A percentile compares a stretch with the other conserved stretches of the same genome.
Conservation (phyloP, 1,140 invertebrate genomes). For the Drosophila lowei region DNA sequence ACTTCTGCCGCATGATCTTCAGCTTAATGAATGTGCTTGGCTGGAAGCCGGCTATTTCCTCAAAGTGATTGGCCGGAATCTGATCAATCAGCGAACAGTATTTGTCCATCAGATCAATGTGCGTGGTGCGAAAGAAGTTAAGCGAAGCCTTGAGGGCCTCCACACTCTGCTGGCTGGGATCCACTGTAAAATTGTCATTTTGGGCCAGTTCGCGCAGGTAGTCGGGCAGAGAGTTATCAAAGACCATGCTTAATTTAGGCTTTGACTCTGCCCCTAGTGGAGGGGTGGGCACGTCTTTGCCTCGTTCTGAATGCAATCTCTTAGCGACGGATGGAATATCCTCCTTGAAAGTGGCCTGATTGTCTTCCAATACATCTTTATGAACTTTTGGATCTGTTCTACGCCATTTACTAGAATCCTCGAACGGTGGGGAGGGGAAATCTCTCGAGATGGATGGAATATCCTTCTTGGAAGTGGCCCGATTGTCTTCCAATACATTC, state of each 20-base stretch:
- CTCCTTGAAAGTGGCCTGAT: background rate
- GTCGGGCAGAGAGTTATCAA: constrained; percentile 62
- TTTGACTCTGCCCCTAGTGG: constrained; percentile 15
- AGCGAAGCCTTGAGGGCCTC: constrained; percentile 34
- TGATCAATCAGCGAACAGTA: constrained; percentile 77
- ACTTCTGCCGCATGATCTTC: constrained; percentile 75
- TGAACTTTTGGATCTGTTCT: no score
- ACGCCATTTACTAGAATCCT: no score
- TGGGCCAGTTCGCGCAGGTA: constrained; percentile 65
- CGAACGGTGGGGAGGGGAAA: background rate
- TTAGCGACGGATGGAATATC: background rate
- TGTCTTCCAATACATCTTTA: no score
- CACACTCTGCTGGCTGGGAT: constrained; percentile 49
- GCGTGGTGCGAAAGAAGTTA: constrained; percentile 53
- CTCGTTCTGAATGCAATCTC: constrained; percentile 8
- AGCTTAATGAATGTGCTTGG: constrained; percentile 71
- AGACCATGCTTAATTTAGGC: constrained; percentile 61
- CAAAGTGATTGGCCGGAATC: constrained; percentile 71
- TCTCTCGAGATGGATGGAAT: background rate
- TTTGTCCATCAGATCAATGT: constrained; percentile 76
- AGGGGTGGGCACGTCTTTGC: background rate
- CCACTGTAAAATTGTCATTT: constrained; percentile 63
- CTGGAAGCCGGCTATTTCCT: constrained; percentile 68
- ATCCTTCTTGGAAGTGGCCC: background rate
- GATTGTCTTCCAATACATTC: background rate